These are phyloP conservation scores for Corapipo altera DNA, from an alignment of 2,113 vertebrate genomes.

Conservation along the genomic window DNA sequence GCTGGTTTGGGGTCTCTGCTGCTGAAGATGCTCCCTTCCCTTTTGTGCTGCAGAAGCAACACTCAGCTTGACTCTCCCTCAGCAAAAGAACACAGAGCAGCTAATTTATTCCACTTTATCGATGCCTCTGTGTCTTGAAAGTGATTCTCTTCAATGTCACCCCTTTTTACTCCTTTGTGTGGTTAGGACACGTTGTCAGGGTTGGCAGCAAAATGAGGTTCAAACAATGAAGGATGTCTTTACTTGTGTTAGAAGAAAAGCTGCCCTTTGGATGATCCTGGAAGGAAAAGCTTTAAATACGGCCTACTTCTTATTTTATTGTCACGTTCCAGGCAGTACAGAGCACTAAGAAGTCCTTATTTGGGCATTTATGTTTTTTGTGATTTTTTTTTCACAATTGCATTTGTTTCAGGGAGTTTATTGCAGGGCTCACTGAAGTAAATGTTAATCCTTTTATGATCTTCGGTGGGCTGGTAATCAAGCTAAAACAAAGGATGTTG, in stretches of 20 bases:
- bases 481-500: not conserved
- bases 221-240: not conserved
- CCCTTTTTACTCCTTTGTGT: not conserved
- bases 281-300: not conserved
- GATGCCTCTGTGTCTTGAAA: not conserved
- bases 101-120: constrained; percentile 22
- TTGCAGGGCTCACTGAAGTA: not conserved
- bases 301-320: not conserved
- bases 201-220: not conserved
- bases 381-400: not conserved
- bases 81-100: not conserved
- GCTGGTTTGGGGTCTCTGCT: not conserved
- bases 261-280: constrained; percentile 38
- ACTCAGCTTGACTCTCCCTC: not conserved
- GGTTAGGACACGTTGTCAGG: not conserved
- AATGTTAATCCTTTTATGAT: not conserved
- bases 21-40: not conserved
- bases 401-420: not conserved
- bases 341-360: not conserved
- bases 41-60: not conserved
- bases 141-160: not conserved
- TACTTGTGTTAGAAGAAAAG: constrained; percentile 1
- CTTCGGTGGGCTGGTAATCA: not conserved
- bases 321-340: not conserved
- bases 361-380: not conserved